These are phyloP conservation scores for Drosophila anomelani DNA, from an alignment of 2,888 invertebrate species.

Conservation along the genomic window DNA sequence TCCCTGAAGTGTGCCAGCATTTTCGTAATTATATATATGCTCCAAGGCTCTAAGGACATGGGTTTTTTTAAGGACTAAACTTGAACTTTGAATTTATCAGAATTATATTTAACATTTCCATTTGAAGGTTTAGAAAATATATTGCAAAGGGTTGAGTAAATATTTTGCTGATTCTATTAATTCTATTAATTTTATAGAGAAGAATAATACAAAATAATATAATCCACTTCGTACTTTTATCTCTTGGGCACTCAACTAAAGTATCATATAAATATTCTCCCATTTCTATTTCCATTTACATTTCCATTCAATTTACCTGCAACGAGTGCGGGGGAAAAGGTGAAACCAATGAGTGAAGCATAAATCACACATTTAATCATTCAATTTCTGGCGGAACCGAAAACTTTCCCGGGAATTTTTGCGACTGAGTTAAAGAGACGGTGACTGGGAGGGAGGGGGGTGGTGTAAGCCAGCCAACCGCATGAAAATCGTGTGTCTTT, in stretches of 20 bases:
- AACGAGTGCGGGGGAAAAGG: neutral
- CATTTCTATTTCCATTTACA: neutral
- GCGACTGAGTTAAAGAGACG: neutral
- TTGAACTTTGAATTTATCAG: neutral
- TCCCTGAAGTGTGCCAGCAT: conserved; percentile 11
- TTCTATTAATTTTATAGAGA: neutral
- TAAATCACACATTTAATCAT: conserved; percentile 33
- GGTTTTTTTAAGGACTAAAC: neutral
- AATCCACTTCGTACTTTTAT: neutral
- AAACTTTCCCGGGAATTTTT: conserved; percentile 7
- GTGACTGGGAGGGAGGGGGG: neutral
- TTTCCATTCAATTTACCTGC: conserved; percentile 28
- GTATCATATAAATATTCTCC: neutral
- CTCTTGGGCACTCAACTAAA: neutral
- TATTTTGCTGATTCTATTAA: neutral
- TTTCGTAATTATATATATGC: conserved; percentile 4
- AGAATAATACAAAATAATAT: neutral
- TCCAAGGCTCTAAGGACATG: neutral
- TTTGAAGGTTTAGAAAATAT: neutral
- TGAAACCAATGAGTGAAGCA: conserved; percentile 11
- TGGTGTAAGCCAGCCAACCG: conserved; percentile 10
- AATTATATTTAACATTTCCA: neutral
- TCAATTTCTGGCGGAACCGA: conserved; percentile 17
- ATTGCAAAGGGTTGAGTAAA: neutral
- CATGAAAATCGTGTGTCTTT: conserved; percentile 13